Base-by-base conservation (phyloP, 2,113 vertebrate species). In the Microtus montanus region DNA sequence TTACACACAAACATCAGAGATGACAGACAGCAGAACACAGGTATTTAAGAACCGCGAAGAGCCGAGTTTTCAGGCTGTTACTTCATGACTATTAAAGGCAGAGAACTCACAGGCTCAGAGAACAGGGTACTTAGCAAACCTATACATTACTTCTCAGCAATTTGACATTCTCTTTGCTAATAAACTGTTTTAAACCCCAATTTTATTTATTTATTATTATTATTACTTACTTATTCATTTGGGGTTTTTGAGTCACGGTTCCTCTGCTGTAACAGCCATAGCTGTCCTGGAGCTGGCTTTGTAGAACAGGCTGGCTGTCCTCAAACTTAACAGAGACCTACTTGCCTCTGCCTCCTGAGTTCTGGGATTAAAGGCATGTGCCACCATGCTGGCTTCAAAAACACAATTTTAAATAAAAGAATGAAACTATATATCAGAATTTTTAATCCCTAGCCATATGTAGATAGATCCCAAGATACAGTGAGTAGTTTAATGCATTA, bases 401-500 rank as follows among this genome's bases (percentile, higher is more conserved):
- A 80, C 83, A 13, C 0, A 89, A 33, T 70, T 87, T 84, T 95
- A 54, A 26, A 89, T 87, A 75, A 49, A 41, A n/a, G 87, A 90
- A 84, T 44, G 5, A 64, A 91, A 88, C 24, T 68, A 12, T 77
- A 85, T 10, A 91, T 68, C 75, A 35, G 52, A 87, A 63, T 83
- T 70, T 58, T 91, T 87, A 74, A 84, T 77, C 89, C n/a, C 38
- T 89, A 28, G 24, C 19, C 70, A 79, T n/a, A 71, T 54, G 70
- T 15, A 78, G 63, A 87, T 7, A 87, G 70, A 91, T 10, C 84
- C 52, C 11, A 95, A 89, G 64, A 71, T 3, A 61, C 8, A 58
- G 78, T 73, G 22, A 90, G 24, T 28, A 68, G 86, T 91, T 77
- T 77, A 88, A 89, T 87, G 49, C 61, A 93, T 22, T 47, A 58